Evolutionary conservation across 30 jellyfish, hydroid and myxozoan species (phyloP), one percentile per base, ranked within the genome.

Genomic region (Aurelia sp.): DNA sequence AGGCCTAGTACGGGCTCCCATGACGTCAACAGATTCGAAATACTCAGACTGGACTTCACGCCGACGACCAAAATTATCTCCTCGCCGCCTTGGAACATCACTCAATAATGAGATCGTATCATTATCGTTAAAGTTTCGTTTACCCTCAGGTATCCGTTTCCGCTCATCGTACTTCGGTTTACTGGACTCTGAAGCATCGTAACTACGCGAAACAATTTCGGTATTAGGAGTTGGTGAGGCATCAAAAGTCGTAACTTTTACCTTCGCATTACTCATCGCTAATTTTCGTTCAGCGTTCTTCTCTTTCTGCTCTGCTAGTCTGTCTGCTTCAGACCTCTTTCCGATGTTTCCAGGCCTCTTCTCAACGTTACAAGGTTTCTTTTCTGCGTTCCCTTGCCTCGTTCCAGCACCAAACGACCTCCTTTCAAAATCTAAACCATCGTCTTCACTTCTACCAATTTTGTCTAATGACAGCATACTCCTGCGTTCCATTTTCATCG

Each of bases 401-500:
- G 10, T 59, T 12, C 33, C 69, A 21, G 40, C 63, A 80, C 24
- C 44, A 22, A 47, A 38, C 74, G 30, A 66, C 57, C 82, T 67
- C 73, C 60, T 66, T 47, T 80, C 90, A 24, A 35, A 31, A 21
- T 66, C 77, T 2, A 71, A 17, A 13, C 24, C 65, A 17, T 19
- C 20, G 12, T 38, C 72, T 31, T 38, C 92, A 51, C 8, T 63
- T 35, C 47, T 21, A 0, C 62, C 74, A 22, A 31, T 76, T 65
- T 35, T 30, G 21, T 83, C 92, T 71, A 71, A 31, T 3, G 92
- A 83, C 1, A 40, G 40, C 73, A 70, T 67, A 74, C 86, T 70
- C 60, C 86, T 57, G 11, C 86, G 77, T 57, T 83, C 92, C 92
- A 83, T 83, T 20, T 83, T 83, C 86, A 75, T 67, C 41, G 92